phyloP scores from a whole-genome alignment of 2,113 vertebrate species.

The Eonycteris spelaea region DNA sequence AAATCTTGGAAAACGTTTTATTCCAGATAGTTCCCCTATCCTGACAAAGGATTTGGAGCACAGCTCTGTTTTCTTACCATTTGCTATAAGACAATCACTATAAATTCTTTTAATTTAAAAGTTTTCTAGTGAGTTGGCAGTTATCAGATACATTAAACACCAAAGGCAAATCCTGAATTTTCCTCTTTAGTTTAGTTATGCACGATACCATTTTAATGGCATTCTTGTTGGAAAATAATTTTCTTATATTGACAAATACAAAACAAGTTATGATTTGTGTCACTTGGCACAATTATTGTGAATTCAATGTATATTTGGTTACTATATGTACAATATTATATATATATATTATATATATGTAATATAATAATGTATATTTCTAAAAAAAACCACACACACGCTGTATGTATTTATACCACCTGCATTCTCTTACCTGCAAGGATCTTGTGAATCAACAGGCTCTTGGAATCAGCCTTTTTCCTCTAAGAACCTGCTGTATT shows the following conservation, averaged over 20 bases:
- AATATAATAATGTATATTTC: not conserved
- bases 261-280: not conserved
- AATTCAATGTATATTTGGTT: not conserved
- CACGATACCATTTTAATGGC: not conserved
- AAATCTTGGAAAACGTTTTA: conserved; percentile 3
- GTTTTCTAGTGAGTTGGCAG: not conserved
- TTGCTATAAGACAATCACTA: not conserved
- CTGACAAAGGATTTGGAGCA: not conserved
- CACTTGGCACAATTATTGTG: not conserved
- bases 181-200: not conserved
- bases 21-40: not conserved
- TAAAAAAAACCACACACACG: not conserved
- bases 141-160: not conserved
- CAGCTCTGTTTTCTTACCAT: not conserved
- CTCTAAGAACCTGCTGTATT: not conserved
- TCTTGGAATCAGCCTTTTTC: not conserved
- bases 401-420: not conserved
- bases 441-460: not conserved
- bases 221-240: not conserved
- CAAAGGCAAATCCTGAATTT: not conserved
- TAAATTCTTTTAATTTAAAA: conserved; percentile 29
- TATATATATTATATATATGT: not conserved
- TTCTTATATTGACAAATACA: conserved; percentile 4
- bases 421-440: not conserved
- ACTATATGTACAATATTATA: not conserved